A percentile compares a stretch with the other conserved stretches of the same genome.
Evolutionary conservation across 2,797 vertebrate species (phyloP).

Genomic region (Heterohyrax brucei): DNA sequence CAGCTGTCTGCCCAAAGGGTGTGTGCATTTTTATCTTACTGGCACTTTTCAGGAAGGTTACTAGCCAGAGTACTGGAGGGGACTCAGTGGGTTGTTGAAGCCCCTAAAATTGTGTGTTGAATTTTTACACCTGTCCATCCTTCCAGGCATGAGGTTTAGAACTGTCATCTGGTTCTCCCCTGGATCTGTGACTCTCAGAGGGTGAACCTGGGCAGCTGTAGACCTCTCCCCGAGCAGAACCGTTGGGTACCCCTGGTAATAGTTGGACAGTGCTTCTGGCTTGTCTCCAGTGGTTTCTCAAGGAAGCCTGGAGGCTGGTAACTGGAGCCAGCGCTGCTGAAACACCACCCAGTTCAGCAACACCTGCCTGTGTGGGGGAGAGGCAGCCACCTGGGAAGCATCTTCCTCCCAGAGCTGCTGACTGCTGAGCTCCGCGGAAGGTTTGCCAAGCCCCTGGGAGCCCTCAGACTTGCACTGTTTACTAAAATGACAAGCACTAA

Average conservation of each 20-base stretch:
- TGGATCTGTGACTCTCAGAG: neutral
- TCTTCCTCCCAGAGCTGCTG: neutral
- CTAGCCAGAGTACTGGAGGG: neutral
- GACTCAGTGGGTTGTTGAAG: neutral
- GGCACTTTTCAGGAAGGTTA: neutral
- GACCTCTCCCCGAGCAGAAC: neutral
- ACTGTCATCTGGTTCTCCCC: neutral
- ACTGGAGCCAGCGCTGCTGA: neutral
- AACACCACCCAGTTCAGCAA: neutral
- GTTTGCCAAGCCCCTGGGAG: neutral
- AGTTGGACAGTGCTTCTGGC: neutral
- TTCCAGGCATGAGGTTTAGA: neutral
- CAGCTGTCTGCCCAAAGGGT: neutral
- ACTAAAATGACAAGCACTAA: neutral
- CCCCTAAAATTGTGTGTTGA: neutral
- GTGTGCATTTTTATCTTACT: neutral
- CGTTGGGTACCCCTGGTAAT: fast-evolving
- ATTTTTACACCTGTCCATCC: neutral
- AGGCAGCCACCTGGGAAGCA: neutral
- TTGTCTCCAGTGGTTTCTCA: neutral
- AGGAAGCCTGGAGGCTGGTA: fast-evolving
- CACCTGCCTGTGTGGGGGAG: neutral
- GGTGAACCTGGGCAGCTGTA: neutral
- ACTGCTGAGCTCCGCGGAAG: neutral
- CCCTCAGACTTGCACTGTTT: fast-evolving